Base-by-base conservation (phyloP, 2,113 vertebrate species). In the Tenebrosternarchus preto region DNA sequence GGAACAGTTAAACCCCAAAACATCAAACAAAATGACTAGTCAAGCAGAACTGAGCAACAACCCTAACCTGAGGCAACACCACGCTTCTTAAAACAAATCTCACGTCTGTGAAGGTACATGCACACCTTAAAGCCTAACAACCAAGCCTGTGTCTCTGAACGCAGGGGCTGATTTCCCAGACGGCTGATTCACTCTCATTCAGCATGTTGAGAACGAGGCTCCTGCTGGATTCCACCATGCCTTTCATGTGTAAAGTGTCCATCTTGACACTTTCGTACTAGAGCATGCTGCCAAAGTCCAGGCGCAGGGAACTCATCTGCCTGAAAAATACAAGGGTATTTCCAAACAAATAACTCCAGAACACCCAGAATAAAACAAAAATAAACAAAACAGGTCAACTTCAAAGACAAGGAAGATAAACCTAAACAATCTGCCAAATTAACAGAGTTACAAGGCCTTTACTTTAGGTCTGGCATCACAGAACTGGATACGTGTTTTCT, bases 241-340 rank as follows among this genome's bases (percentile, higher is more conserved):
- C 80, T 80, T 85, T 72, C 59, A 76, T 69, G 63, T 82, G 33
- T 46, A 77, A 82, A 80, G 77, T 82, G 61, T 63, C 76, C 69
- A 39, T 59, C 57, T 56, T 73, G 53, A 80, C 69, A 76, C 77
- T 50, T 63, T 46, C 57, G 64, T 50, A 77, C 43, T 63, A 82
- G 17, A 78, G 25, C 29, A 25, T 25, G 50, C 53, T 61, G 77
- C 27, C 22, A 61, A 59, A 83, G 64, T 74, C 66, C 24, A 46
- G 25, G 24, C 9, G 17, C n/a, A 31, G 55, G 20, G 27, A 56
- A 22, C 56, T 20, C 4, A 64, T 2, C 17, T 56, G 46, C 36
- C 69, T 43, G 53, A 71, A 19, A 39, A 69, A 67, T 59, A 56
- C 11, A 24, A 11, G n/a, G 3, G 5, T 22, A 39, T 83, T 75